These are phyloP conservation scores for Ptychadena robeensis DNA, from an alignment of 2,797 vertebrate genomes.

Conservation along the genomic window DNA sequence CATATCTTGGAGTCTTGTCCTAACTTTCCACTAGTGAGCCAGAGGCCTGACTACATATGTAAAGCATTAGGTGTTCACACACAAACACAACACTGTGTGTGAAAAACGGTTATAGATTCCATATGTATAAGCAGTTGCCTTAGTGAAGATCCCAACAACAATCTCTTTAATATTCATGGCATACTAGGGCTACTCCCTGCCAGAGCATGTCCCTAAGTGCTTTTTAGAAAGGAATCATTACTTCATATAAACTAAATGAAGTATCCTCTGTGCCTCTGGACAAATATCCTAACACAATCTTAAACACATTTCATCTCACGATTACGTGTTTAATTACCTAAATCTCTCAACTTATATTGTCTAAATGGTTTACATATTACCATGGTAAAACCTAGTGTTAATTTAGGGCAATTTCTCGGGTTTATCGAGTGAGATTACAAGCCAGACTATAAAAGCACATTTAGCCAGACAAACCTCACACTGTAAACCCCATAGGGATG, in stretches of 20 bases:
- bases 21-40: constrained; percentile 27
- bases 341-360: neutral
- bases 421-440: constrained; percentile 18
- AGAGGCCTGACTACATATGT: constrained; percentile 48
- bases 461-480: constrained; percentile 33
- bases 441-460: neutral
- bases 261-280: neutral
- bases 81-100: constrained; percentile 39
- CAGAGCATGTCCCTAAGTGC: constrained; percentile 22
- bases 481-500: constrained; percentile 29
- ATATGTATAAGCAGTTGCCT: constrained; percentile 42
- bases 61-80: constrained; percentile 38
- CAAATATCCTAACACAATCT: neutral
- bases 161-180: constrained; percentile 31
- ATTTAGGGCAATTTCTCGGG: neutral
- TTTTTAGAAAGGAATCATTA: constrained; percentile 3
- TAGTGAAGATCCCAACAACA: constrained; percentile 33
- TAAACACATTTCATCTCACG: neutral
- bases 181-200: constrained; percentile 16
- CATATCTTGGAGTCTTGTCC: constrained; percentile 40
- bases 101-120: constrained; percentile 46
- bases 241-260: neutral
- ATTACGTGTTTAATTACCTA: neutral
- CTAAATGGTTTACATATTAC: constrained; percentile 5
- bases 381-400: constrained; percentile 6